phyloP scores from a whole-genome alignment of 2,113 vertebrate genomes.

The Phasianus colchicus region DNA sequence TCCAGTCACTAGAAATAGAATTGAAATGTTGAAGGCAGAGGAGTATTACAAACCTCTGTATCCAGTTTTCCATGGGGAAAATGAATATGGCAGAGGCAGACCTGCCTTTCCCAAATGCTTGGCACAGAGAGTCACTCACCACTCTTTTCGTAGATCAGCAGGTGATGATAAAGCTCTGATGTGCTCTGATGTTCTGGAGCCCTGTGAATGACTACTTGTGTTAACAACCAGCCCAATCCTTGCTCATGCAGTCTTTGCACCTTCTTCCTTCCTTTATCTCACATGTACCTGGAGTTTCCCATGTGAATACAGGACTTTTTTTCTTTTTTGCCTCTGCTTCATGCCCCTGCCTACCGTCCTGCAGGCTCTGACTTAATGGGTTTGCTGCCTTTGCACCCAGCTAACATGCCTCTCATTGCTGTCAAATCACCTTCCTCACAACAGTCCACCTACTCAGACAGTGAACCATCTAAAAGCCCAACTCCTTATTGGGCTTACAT shows the following conservation, averaged over 20 bases:
- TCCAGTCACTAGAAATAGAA: background rate
- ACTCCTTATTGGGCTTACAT: background rate
- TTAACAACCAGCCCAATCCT: background rate
- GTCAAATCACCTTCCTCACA: background rate
- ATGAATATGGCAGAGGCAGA: background rate
- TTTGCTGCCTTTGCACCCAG: background rate
- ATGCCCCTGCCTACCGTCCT: background rate
- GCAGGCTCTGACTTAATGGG: background rate
- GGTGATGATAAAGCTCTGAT: background rate
- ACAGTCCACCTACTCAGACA: background rate
- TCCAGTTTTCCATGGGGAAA: background rate
- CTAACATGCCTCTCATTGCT: background rate
- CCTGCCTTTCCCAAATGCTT: background rate
- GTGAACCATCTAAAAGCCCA: background rate
- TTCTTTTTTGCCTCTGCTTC: background rate
- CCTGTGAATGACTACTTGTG: background rate
- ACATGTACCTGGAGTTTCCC: background rate
- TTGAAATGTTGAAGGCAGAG: background rate
- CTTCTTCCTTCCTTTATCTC: background rate
- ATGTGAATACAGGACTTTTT: background rate
- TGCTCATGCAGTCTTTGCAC: background rate
- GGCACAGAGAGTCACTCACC: background rate
- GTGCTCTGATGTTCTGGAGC: background rate
- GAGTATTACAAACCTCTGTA: background rate
- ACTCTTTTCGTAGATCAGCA: background rate